These are phyloP conservation scores for Calosoma granatense DNA, from an alignment of 1,140 invertebrate species.

Conservation along the genomic window DNA sequence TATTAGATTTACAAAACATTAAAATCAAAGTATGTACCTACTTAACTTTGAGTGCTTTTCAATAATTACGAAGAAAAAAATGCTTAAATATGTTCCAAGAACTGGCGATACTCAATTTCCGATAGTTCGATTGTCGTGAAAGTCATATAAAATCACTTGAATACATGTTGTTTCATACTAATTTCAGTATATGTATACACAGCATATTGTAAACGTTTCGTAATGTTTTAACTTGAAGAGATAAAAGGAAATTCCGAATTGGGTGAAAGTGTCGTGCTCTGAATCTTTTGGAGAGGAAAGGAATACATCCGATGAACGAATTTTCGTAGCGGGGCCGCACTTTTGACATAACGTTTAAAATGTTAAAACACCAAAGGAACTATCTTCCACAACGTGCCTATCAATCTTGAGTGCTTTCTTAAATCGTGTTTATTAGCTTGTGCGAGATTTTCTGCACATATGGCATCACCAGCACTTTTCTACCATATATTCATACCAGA, in stretches of 20 bases:
- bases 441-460: no score
- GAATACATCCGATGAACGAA: background rate
- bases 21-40: no score
- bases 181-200: no score
- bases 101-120: no score
- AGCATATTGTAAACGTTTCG: no score
- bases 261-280: background rate
- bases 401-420: conserved; percentile 8
- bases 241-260: background rate
- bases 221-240: background rate
- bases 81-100: no score
- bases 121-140: no score
- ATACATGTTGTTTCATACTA: no score
- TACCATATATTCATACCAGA: background rate
- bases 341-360: conserved; percentile 1
- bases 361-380: conserved; percentile 3
- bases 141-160: no score
- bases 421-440: conserved; percentile 6
- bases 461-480: background rate
- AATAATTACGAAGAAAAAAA: no score
- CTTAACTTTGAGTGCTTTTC: no score
- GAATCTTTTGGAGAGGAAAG: background rate
- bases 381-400: background rate
- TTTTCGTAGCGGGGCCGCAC: background rate
- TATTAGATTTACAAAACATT: no score